phyloP scores from a whole-genome alignment of 2,113 vertebrate species.

The Callithrix jacchus region DNA sequence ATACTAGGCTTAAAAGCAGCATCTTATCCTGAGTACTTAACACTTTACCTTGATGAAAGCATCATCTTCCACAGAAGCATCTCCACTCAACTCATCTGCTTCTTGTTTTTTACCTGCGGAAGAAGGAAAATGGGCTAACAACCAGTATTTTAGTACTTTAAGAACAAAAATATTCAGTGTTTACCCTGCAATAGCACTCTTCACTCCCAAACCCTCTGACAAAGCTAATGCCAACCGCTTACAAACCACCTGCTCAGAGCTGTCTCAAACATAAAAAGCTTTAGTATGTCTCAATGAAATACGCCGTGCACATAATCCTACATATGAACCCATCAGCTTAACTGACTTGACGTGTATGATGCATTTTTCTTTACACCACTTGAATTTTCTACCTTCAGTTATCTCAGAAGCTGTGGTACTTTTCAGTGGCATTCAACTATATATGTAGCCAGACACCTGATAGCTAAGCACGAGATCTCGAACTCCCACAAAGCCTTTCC shows the following conservation, averaged over 20 bases:
- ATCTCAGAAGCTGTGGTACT: not conserved
- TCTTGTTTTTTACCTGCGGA: constrained; percentile 92
- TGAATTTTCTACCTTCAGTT: not conserved
- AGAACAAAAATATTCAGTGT: constrained; percentile 43
- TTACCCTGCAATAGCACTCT: not conserved
- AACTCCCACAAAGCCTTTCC: not conserved
- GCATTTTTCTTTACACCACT: not conserved
- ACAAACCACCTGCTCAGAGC: not conserved
- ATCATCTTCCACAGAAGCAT: constrained; percentile 92
- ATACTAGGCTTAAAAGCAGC: not conserved
- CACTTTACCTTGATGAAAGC: constrained; percentile 91
- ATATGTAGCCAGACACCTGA: not conserved
- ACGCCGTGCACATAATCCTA: not conserved
- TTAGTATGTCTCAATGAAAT: not conserved
- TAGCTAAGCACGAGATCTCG: not conserved
- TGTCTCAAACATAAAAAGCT: not conserved
- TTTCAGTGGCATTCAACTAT: not conserved
- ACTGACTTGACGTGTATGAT: not conserved
- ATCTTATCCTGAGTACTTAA: constrained; percentile 50
- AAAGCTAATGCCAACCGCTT: constrained; percentile 27
- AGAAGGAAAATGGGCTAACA: constrained; percentile 75
- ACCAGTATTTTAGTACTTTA: constrained; percentile 59
- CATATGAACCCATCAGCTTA: not conserved
- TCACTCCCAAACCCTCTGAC: constrained; percentile 18
- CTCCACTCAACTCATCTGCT: constrained; percentile 89